These are phyloP conservation scores for Calcarius lapponicus DNA, from an alignment of 2,797 vertebrate genomes.

Conservation along the genomic window DNA sequence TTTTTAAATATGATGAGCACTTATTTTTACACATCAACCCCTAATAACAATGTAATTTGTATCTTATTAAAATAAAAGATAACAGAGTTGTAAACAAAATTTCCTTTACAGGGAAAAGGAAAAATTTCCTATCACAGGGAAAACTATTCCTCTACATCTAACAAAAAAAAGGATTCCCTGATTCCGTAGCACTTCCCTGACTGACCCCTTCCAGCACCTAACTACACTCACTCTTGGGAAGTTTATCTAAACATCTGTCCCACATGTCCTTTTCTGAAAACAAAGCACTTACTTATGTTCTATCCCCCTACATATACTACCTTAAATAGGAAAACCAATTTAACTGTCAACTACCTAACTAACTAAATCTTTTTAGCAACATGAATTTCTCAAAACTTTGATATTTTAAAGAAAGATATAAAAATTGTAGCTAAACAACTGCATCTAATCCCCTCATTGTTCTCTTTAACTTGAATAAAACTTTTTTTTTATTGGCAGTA, in stretches of 20 bases:
- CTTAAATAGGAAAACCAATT: background rate
- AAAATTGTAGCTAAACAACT: background rate
- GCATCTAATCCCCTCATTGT: background rate
- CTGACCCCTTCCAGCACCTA: background rate
- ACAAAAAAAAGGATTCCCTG: background rate
- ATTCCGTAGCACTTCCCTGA: background rate
- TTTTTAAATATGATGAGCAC: background rate
- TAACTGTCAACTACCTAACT: background rate
- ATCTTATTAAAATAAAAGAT: background rate
- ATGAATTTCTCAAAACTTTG: background rate
- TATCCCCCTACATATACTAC: background rate
- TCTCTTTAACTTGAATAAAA: background rate
- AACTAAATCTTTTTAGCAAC: background rate
- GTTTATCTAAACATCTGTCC: background rate
- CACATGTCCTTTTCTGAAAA: background rate
- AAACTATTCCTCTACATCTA: background rate
- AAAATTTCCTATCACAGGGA: background rate
- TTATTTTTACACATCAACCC: background rate
- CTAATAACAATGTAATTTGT: background rate
- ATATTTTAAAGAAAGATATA: background rate
- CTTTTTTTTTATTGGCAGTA: background rate
- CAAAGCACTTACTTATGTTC: background rate
- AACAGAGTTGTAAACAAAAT: background rate
- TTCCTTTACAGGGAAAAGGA: background rate
- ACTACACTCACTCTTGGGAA: background rate